Evolutionary conservation across 2,888 invertebrate genomes (phyloP).

Genomic region (Ichneumon xanthorius): DNA sequence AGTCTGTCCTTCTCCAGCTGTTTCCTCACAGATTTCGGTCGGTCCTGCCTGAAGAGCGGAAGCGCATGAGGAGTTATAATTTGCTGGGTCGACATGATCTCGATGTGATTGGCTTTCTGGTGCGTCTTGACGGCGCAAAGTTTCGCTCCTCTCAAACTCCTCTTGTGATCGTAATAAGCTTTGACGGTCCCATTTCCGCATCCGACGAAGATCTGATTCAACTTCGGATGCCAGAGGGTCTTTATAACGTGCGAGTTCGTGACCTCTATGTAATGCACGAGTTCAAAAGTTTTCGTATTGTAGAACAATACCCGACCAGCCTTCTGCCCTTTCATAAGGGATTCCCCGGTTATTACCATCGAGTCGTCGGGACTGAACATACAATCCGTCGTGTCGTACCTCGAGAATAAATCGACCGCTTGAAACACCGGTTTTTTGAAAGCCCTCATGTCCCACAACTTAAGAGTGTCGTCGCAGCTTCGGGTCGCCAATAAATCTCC

Average conservation of each 20-base stretch:
- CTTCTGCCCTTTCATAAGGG: constrained; percentile 88
- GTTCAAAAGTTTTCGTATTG: constrained; percentile 91
- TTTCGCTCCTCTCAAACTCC: constrained; percentile 95
- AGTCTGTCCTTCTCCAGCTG: constrained; percentile 96
- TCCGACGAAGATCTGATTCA: constrained; percentile 98
- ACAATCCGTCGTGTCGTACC: constrained; percentile 92
- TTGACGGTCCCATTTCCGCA: constrained; percentile 96
- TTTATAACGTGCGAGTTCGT: constrained; percentile 94
- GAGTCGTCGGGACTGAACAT: constrained; percentile 97
- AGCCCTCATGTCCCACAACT: constrained; percentile 96
- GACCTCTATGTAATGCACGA: constrained; percentile 91
- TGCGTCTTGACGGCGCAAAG: constrained; percentile 94
- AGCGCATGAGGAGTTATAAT: constrained; percentile 98
- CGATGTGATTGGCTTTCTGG: constrained; percentile 92
- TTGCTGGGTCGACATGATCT: constrained; percentile 95
- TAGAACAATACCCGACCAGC: constrained; percentile 92
- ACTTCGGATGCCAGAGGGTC: constrained; percentile 97
- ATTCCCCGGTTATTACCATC: constrained; percentile 95
- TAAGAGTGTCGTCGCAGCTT: constrained; percentile 96
- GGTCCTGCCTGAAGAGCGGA: constrained; percentile 97
- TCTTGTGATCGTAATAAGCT: constrained; percentile 95
- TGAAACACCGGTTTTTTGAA: constrained; percentile 92
- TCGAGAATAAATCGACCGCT: constrained; percentile 90
- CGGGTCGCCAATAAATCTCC: constrained; percentile 92
- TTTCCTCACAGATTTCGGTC: constrained; percentile 94